These are phyloP conservation scores for Micrastur ruficollis DNA, from an alignment of 2,797 vertebrate species.

Conservation along the genomic window DNA sequence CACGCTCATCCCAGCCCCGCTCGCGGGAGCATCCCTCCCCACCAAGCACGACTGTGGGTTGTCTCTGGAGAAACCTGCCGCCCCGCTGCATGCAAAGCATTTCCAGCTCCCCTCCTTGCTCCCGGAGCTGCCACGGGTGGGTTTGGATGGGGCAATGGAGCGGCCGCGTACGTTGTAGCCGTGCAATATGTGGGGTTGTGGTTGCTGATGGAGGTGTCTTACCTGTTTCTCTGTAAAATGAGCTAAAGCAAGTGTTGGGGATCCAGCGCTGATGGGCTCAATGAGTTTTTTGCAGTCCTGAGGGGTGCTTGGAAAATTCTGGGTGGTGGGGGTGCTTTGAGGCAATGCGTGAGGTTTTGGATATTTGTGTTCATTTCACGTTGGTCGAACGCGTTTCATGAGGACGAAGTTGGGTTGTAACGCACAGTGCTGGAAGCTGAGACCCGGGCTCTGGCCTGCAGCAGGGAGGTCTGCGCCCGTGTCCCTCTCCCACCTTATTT, in stretches of 20 bases:
- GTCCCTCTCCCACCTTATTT: neutral
- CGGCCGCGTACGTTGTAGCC: accelerated
- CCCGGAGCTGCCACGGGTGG: neutral
- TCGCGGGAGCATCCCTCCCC: neutral
- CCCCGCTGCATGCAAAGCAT: accelerated
- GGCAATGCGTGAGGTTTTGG: neutral
- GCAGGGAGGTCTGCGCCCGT: accelerated
- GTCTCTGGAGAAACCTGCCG: neutral
- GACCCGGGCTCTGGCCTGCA: neutral
- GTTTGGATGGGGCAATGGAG: neutral
- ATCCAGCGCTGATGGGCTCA: neutral
- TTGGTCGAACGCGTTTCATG: neutral
- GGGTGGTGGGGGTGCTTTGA: neutral
- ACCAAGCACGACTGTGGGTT: accelerated
- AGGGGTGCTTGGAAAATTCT: neutral
- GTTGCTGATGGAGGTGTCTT: neutral
- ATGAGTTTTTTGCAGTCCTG: neutral
- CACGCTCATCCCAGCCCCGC: accelerated
- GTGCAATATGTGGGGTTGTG: accelerated
- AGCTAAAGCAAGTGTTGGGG: neutral
- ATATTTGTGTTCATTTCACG: neutral
- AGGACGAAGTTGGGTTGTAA: neutral
- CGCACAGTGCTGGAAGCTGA: neutral
- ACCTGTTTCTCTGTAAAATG: neutral
- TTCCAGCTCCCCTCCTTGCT: neutral